Percentiles rank a stretch among this genome's conserved stretches.
phyloP scores from a whole-genome alignment of 2,797 vertebrate genomes.

The Podargus strigoides region DNA sequence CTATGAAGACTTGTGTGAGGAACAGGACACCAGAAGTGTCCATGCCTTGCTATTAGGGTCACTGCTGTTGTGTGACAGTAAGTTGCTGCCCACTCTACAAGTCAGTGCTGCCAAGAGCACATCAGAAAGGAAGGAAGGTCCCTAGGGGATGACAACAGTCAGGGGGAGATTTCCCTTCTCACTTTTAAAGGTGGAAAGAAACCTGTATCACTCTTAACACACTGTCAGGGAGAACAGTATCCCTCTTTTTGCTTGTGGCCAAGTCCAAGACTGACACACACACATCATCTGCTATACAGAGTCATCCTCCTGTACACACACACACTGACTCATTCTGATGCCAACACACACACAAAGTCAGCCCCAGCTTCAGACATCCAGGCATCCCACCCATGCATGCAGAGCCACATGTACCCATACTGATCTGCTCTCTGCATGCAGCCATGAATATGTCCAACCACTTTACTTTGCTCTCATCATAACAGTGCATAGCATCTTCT shows the following conservation, averaged over 20 bases:
- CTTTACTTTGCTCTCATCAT: background rate
- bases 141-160: background rate
- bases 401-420: background rate
- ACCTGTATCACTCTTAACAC: background rate
- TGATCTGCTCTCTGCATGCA: background rate
- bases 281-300: background rate
- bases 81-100: background rate
- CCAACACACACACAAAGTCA: background rate
- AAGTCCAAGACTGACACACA: background rate
- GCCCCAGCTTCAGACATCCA: background rate
- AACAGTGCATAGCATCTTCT: background rate
- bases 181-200: constrained; percentile 3
- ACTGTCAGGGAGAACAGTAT: background rate
- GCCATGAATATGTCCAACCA: background rate
- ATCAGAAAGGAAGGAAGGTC: background rate
- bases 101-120: background rate
- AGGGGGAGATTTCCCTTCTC: background rate
- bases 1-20: background rate
- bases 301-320: background rate
- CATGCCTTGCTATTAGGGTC: background rate
- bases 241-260: background rate
- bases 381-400: background rate
- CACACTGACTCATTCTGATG: background rate
- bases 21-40: background rate
- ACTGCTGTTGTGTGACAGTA: background rate